Evolutionary conservation across 2,113 vertebrate genomes (phyloP), one percentile per base, ranked within the genome.

Genomic region (Colaptes auratus): DNA sequence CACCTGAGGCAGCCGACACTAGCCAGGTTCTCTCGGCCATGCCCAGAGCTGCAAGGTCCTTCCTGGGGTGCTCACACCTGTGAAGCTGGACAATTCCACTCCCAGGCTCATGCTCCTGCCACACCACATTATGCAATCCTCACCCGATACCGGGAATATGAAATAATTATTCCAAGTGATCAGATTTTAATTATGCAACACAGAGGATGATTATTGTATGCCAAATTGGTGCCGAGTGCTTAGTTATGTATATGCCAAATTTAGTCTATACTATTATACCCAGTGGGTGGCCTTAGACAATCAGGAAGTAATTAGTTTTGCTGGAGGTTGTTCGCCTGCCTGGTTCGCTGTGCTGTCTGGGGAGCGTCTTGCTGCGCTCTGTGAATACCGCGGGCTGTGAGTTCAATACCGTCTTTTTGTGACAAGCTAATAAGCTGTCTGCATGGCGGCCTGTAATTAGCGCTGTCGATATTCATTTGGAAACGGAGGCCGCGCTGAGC

Each of bases 241-340:
- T 75, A 82, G 93, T 94, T 97, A 96, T 93, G 96, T 95, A 92
- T 95, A 93, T 96, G 96, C 96, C 97, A 96, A 95, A 96, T 97
- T 97, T 96, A 96, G 96, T 94, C 96, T 96, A 95, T 95, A 93
- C 96, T 92, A 97, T 97, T 97, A 96, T 94, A 94, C 97, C 96
- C 97, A 96, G 97, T 97, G 97, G 97, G 97, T 97, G 97, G 97
- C 96, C 97, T 67, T 82, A 95, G 96, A 96, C 97, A 97, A 97
- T 97, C 97, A 98, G 97, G 97, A 97, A 97, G 97, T 97, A 97
- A 98, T 97, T 97, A 97, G 96, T 97, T 96, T 96, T 95, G 94
- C 93, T 95, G 97, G 96, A 95, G 95, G 95, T 92, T 97, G 94
- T 86, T 96, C 66, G 85, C 93, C 92, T 82, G 96, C 95, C 96